Evolutionary conservation across 2,113 vertebrate genomes (phyloP).

Genomic region (Eurystomus gularis): DNA sequence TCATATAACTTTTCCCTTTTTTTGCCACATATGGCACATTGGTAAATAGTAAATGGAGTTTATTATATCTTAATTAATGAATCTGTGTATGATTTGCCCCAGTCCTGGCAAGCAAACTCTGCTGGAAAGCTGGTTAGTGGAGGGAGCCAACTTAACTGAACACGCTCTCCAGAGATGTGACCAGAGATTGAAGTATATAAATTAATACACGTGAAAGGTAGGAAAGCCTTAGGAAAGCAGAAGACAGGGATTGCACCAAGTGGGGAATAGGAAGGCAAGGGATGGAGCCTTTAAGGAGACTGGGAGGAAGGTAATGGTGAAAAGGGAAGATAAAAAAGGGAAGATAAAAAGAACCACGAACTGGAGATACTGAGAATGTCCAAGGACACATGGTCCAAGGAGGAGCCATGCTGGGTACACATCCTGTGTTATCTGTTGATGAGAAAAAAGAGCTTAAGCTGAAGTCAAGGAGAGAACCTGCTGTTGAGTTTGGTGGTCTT

Average conservation of each 20-base stretch:
- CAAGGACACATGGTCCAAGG: neutral
- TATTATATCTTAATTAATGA: slow-evolving; percentile 9
- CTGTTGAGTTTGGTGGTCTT: neutral
- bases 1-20: neutral
- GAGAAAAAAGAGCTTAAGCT: neutral
- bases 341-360: neutral
- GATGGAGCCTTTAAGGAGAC: neutral
- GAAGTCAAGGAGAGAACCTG: neutral
- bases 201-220: neutral
- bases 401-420: neutral
- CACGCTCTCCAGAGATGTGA: neutral
- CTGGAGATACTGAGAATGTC: neutral
- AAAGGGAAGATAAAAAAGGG: neutral
- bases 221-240: neutral
- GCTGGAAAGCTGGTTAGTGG: neutral
- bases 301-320: neutral
- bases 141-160: neutral
- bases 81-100: slow-evolving; percentile 4
- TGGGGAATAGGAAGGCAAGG: neutral
- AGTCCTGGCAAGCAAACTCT: neutral
- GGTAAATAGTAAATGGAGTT: neutral
- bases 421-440: neutral
- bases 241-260: neutral
- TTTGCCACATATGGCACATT: neutral
- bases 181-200: neutral